Evolutionary conservation across 2,113 vertebrate species (phyloP), one percentile per base, ranked within the genome.

Genomic region (Tychaedon coryphoeus): DNA sequence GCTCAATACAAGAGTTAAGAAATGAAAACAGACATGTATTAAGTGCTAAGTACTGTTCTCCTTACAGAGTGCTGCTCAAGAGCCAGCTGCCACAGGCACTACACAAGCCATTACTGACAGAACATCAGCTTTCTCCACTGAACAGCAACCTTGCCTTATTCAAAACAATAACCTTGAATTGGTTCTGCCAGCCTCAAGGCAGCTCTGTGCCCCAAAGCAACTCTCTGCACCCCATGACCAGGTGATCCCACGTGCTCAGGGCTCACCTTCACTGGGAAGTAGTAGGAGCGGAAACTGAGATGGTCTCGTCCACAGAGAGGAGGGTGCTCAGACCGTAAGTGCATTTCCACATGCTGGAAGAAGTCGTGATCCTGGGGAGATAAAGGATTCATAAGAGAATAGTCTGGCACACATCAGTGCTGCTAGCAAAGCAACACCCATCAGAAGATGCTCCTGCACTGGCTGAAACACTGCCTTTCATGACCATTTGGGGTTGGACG

Each of bases 321-420:
- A 16, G 99, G 99, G 76, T 99, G 99, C 96, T 99, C 99, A 0
- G 99, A 99, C 25, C 99, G 97, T 86, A 99, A 98, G 61, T 99
- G 99, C 99, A 99, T 99, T 97, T 99, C 99, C 58, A 99, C 98
- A 5, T 99, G 99, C 91, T 99, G 99, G 97, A 99, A 99, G 97
- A 99, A 99, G 96, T 99, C 99, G 2, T 99, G 99, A 88, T 99
- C 99, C 99, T 99, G 93, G 29, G 14, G 17, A 90, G 51, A 95
- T 40, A 4, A 92, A 57, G 38, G 58, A 57, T 5, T 2, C 3
- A 0, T 11, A 47, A 56, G 58, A 61, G n/a, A 81, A 72, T 14
- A 6, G 34, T 38, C 69, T 28, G 29, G 22, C 20, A 33, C 29
- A 13, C 1, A 3, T 25, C 33, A 31, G 10, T 13, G 19, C 28